Evolutionary conservation across 2,888 invertebrate species (phyloP).

Genomic region (Drymonia ruficornis): DNA sequence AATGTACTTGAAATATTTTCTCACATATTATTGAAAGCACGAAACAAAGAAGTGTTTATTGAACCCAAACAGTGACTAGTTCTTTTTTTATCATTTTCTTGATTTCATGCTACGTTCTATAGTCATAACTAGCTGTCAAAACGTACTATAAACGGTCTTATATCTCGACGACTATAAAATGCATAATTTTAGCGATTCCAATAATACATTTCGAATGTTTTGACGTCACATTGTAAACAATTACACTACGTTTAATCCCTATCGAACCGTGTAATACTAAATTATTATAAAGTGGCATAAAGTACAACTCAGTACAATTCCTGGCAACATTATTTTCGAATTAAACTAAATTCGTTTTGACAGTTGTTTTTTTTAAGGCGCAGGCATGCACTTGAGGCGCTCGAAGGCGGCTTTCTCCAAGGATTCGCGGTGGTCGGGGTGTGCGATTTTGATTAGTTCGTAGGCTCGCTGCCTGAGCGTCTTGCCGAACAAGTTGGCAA

Average conservation of each 20-base stretch:
- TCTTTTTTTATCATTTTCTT: too few species aligned
- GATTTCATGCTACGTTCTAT: too few species aligned
- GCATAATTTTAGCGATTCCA: slow-evolving; percentile 12
- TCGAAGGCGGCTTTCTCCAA: slow-evolving; percentile 96
- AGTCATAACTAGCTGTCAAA: too few species aligned
- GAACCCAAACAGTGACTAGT: too few species aligned
- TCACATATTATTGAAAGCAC: too few species aligned
- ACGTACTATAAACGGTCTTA: too few species aligned
- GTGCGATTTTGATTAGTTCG: slow-evolving; percentile 94
- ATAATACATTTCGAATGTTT: slow-evolving; percentile 13
- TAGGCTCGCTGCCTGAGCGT: slow-evolving; percentile 95
- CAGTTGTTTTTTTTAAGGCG: slow-evolving; percentile 63
- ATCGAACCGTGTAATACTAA: slow-evolving; percentile 11
- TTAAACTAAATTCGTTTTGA: slow-evolving; percentile 8
- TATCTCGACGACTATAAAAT: too few species aligned
- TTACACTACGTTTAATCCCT: slow-evolving; percentile 3
- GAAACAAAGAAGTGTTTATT: too few species aligned
- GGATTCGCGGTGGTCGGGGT: slow-evolving; percentile 93
- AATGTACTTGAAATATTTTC: too few species aligned
- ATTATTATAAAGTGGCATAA: slow-evolving; percentile 6
- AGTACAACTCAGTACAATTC: slow-evolving; percentile 10
- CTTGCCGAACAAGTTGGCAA: slow-evolving; percentile 95
- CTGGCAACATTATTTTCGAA: slow-evolving; percentile 24
- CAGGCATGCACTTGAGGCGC: slow-evolving; percentile 91
- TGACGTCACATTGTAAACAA: not conserved